A percentile compares a stretch with the other conserved stretches of the same genome.
phyloP scores from a whole-genome alignment of 2,888 invertebrate species.

The Clunio marinus region DNA sequence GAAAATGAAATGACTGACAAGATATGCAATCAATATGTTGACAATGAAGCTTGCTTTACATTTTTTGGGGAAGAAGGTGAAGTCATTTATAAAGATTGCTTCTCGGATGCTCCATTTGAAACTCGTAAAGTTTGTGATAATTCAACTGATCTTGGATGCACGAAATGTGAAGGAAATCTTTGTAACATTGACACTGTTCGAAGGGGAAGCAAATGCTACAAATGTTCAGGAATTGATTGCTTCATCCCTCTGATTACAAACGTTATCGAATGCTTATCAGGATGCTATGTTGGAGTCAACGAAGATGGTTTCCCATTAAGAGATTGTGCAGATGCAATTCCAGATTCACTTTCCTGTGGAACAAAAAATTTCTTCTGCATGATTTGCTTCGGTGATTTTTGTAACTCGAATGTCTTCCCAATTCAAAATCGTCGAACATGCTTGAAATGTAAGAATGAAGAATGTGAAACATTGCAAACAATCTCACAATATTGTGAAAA shows the following conservation, averaged over 20 bases:
- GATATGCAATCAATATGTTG: not conserved
- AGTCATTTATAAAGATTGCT: conserved; percentile 17
- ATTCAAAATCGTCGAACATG: not conserved
- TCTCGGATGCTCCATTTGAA: not conserved
- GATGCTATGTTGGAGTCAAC: conserved; percentile 27
- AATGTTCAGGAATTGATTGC: conserved; percentile 21
- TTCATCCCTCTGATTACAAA: not conserved
- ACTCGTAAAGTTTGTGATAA: conserved; percentile 31
- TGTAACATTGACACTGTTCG: conserved; percentile 3
- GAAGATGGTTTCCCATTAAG: not conserved
- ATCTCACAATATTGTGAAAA: conserved; percentile 16
- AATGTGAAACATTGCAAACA: not conserved
- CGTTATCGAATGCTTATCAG: conserved; percentile 8
- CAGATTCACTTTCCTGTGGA: not conserved
- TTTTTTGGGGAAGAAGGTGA: not conserved
- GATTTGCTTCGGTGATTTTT: conserved; percentile 9
- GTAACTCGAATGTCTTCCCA: conserved; percentile 19
- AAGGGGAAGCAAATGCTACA: conserved; percentile 29
- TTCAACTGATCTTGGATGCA: conserved; percentile 14
- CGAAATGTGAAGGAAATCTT: conserved; percentile 18
- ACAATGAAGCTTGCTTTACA: conserved; percentile 18
- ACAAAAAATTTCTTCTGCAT: not conserved
- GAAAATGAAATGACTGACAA: not conserved
- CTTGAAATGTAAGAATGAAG: not conserved
- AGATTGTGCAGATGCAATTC: conserved; percentile 23